Base-by-base conservation (phyloP, 2,113 vertebrate genomes). In the Oryzias curvinotus region DNA sequence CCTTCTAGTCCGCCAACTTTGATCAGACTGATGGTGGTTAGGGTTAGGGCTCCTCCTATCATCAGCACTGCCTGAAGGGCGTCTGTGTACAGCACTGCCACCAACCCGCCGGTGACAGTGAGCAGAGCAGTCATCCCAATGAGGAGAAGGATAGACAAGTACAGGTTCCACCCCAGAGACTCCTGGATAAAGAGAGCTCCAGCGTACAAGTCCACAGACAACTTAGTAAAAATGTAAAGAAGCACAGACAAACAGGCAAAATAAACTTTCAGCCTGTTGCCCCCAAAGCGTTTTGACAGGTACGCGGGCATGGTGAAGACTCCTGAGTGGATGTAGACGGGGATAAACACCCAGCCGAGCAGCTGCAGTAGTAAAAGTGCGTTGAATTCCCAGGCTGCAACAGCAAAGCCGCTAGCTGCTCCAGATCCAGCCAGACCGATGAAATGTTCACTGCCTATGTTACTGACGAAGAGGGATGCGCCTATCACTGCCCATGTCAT, bases 361-460 rank as follows among this genome's bases (percentile, higher is more conserved):
- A 99, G 92, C 90, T 99, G 97, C 88, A 99, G 92, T 77, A 99
- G 94, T 75, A 99, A 90, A 81, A 99, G 92, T 73, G 97, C 95
- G 83, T 99, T 99, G 90, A 99, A 96, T 57, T 99, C 97, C 97
- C 97, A 99, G 1, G 97, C 97, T 48, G 95, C 97, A 54, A 99
- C 97, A 66, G 97, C 97, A 90, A 94, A 98, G 87, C 97, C 97
- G 67, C 97, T 98, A 0, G 96, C 97, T 28, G 97, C 97, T 91
- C 97, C 97, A 43, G 97, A 98, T 80, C 97, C 97, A 69, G 97
- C 97, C 74, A 99, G 93, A 83, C 97, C 97, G 87, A 99, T 98
- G 92, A 99, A 99, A 88, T 99, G 97, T 89, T 99, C 97, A 68
- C 97, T 99, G 91, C 97, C 97, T 81, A 99, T 98, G 92, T 99